phyloP scores from a whole-genome alignment of 2,797 vertebrate species.

The Rhadinocentrus ornatus region DNA sequence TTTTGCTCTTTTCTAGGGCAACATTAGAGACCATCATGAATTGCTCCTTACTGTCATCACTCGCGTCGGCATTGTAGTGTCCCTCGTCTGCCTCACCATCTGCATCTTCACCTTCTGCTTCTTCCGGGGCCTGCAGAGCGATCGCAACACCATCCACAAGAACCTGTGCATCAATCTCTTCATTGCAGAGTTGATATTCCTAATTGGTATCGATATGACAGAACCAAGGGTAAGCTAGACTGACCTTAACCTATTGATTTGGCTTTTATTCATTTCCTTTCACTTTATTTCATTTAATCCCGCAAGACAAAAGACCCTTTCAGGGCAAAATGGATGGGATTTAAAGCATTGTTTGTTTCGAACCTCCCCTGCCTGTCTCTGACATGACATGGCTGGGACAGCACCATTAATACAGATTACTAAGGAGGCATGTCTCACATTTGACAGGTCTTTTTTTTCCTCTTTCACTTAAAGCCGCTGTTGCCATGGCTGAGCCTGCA shows the following conservation, averaged over 20 bases:
- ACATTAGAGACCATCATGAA: conserved; percentile 86
- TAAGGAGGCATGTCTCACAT: conserved; percentile 59
- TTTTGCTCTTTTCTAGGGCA: conserved; percentile 78
- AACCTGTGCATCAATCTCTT: conserved; percentile 99
- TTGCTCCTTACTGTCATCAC: conserved; percentile 95
- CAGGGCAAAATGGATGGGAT: conserved; percentile 70
- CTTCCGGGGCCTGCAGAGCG: conserved; percentile 97
- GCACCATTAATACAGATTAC: conserved; percentile 76
- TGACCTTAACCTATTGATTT: conserved; percentile 54
- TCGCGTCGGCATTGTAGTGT: conserved; percentile 96
- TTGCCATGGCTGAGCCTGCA: conserved; percentile 33
- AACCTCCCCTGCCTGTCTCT: conserved; percentile 66
- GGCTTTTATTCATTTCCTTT: conserved; percentile 61
- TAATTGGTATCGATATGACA: conserved; percentile 98
- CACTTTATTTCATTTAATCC: conserved; percentile 39
- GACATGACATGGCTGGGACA: conserved; percentile 63
- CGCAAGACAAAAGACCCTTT: conserved; percentile 60
- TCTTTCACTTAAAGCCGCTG: conserved; percentile 52
- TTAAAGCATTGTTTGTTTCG: conserved; percentile 75
- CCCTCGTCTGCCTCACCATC: conserved; percentile 95
- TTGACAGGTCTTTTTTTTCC: conserved; percentile 64
- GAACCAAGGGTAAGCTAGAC: conserved; percentile 89
- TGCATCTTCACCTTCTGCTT: conserved; percentile 99
- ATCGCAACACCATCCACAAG: conserved; percentile 99
- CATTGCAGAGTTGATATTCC: conserved; percentile 97